A percentile compares a stretch with the other conserved stretches of the same genome.
Evolutionary conservation across 2,797 vertebrate species (phyloP).

Genomic region (Lithobates pipiens): DNA sequence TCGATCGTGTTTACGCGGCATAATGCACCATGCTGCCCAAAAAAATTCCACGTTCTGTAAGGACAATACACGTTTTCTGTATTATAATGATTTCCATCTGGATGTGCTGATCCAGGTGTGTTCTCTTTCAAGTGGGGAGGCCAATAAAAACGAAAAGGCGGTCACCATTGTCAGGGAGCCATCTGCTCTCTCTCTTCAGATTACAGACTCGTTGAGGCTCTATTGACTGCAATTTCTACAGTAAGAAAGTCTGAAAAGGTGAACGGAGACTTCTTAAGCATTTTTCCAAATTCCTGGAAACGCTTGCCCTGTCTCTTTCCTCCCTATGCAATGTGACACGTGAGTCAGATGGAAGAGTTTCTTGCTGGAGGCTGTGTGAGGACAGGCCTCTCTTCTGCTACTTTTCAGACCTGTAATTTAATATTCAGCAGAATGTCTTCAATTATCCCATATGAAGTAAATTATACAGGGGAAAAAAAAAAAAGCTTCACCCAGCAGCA

Average conservation of each 20-base stretch:
- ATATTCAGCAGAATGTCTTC: slow-evolving; percentile 34
- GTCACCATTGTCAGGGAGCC: not conserved
- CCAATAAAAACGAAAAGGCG: not conserved
- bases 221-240: not conserved
- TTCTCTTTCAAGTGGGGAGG: not conserved
- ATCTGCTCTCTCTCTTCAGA: not conserved
- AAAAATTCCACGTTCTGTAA: not conserved
- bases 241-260: slow-evolving; percentile 3
- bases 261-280: not conserved
- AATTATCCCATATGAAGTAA: slow-evolving; percentile 22
- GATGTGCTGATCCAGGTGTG: not conserved
- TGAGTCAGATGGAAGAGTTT: slow-evolving; percentile 33
- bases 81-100: not conserved
- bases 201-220: not conserved
- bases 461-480: slow-evolving; percentile 13
- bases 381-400: slow-evolving; percentile 26
- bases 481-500: not conserved
- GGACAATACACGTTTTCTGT: not conserved
- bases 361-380: slow-evolving; percentile 32
- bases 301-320: not conserved
- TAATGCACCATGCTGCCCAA: too few species aligned
- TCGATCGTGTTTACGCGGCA: too few species aligned
- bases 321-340: slow-evolving; percentile 16
- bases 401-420: slow-evolving; percentile 49
- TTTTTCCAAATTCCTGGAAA: not conserved